phyloP scores from a whole-genome alignment of 2,888 invertebrate species.

The Coenonympha glycerion region DNA sequence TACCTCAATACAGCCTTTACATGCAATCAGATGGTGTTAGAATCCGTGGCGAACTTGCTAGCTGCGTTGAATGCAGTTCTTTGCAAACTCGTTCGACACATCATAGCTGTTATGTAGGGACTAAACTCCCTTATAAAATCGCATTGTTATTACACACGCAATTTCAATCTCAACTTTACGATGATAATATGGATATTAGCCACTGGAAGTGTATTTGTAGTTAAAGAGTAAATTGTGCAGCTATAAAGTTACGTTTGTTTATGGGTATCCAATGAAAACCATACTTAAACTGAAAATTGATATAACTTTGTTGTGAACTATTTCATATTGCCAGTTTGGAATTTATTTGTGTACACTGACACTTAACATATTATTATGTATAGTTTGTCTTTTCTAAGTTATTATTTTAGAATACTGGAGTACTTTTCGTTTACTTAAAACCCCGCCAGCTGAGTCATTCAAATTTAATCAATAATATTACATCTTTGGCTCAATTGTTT shows the following conservation, averaged over 20 bases:
- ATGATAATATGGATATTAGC: not conserved
- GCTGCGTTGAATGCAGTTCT: not conserved
- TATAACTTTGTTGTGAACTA: not conserved
- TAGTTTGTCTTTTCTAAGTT: not conserved
- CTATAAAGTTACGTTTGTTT: not conserved
- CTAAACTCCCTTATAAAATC: constrained; percentile 4
- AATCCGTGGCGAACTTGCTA: not conserved
- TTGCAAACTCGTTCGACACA: not conserved
- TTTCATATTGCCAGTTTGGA: not conserved
- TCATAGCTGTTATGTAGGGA: not conserved
- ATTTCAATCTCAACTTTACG: not conserved
- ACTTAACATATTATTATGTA: too few species aligned
- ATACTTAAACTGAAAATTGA: not conserved
- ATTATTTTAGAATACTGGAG: not conserved
- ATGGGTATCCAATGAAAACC: not conserved
- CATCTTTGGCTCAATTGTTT: constrained; percentile 11
- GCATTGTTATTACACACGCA: constrained; percentile 6
- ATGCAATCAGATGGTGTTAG: not conserved
- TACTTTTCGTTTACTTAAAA: not conserved
- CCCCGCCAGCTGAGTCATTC: not conserved
- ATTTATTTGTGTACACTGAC: not conserved
- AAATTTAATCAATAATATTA: constrained; percentile 2
- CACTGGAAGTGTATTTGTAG: not conserved
- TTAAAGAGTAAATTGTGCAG: not conserved
- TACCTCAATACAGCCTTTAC: not conserved